A percentile compares a stretch with the other conserved stretches of the same genome.
These are phyloP conservation scores for Selenia dentaria DNA, from an alignment of 2,888 invertebrate genomes.

Conservation along the genomic window DNA sequence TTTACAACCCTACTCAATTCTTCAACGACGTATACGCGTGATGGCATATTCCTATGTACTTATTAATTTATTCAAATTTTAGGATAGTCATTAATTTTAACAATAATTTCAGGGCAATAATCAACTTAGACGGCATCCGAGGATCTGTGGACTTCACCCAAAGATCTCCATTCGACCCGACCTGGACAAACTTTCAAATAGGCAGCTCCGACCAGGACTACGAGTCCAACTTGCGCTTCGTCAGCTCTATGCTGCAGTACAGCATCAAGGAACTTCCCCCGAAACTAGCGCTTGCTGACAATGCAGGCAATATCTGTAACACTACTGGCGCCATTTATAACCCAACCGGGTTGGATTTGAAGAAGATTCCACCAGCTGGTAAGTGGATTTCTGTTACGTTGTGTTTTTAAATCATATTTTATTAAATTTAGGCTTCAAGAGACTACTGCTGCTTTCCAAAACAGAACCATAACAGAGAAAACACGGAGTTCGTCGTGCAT, in stretches of 20 bases:
- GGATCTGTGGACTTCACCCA: conserved; percentile 92
- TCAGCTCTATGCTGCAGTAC: conserved; percentile 89
- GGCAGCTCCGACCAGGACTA: conserved; percentile 87
- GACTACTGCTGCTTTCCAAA: too few species aligned
- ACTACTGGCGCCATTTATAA: conserved; percentile 91
- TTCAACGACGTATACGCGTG: too few species aligned
- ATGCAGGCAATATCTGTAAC: conserved; percentile 82
- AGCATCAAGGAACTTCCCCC: conserved; percentile 90
- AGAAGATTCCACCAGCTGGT: conserved; percentile 87
- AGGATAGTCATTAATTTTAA: too few species aligned
- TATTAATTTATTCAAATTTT: too few species aligned
- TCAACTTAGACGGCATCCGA: conserved; percentile 91
- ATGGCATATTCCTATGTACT: too few species aligned
- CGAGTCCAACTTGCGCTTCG: conserved; percentile 89
- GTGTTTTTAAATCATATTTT: too few species aligned
- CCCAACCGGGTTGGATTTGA: conserved; percentile 86
- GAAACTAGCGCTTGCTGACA: conserved; percentile 52
- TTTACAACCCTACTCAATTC: too few species aligned
- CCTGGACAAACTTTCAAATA: conserved; percentile 90
- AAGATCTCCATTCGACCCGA: conserved; percentile 93
- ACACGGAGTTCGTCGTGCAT: too few species aligned
- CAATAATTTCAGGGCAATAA: conserved; percentile 88
- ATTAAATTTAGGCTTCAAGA: too few species aligned
- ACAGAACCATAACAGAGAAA: too few species aligned
- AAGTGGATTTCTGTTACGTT: too few species aligned